A percentile compares a stretch with the other conserved stretches of the same genome.
Evolutionary conservation across 2,113 vertebrate genomes (phyloP).

Genomic region (Myiozetetes cayanensis): DNA sequence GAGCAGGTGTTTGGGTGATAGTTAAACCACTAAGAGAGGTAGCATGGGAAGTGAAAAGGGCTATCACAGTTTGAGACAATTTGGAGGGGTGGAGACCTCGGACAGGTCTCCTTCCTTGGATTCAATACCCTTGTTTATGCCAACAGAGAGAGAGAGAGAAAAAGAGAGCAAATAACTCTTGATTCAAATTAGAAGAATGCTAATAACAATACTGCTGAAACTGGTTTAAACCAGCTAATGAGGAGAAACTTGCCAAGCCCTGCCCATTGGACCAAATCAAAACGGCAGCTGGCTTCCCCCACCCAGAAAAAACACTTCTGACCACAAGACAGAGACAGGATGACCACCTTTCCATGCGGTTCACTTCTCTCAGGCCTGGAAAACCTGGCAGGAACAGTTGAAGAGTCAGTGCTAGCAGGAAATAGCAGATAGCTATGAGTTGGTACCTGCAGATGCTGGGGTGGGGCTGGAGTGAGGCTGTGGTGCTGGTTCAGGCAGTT

Average conservation of each 20-base stretch:
- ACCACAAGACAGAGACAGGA: neutral
- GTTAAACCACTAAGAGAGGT: neutral
- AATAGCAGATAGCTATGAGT: neutral
- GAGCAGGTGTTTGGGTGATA: neutral
- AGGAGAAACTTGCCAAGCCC: neutral
- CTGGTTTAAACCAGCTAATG: neutral
- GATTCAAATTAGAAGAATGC: neutral
- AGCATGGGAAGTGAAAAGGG: neutral
- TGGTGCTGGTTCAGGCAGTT: neutral
- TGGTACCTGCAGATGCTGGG: neutral
- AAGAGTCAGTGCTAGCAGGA: neutral
- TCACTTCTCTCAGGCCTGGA: neutral
- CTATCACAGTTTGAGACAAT: neutral
- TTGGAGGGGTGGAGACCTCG: neutral
- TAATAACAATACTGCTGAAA: neutral
- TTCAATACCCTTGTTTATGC: neutral
- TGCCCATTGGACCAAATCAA: neutral
- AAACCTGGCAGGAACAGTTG: neutral
- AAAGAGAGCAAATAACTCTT: neutral
- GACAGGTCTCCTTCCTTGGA: neutral
- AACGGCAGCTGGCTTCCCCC: neutral
- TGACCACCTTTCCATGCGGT: neutral
- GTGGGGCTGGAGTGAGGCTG: neutral
- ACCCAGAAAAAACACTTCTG: neutral
- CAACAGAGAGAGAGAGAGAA: neutral